Evolutionary conservation across 2,113 vertebrate species (phyloP).

Genomic region (Oophaga pumilio): DNA sequence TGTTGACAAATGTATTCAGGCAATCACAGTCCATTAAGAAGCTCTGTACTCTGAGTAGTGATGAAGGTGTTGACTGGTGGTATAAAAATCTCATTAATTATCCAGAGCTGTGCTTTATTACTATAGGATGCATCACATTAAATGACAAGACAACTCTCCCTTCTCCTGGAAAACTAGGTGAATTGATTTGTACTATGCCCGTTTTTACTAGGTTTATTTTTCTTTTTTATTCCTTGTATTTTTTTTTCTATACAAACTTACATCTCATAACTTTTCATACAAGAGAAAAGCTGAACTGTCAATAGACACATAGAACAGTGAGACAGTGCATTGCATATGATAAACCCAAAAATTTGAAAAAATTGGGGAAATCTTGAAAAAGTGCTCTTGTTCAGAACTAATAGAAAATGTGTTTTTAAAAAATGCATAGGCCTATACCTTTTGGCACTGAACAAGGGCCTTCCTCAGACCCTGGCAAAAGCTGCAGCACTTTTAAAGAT

Average conservation of each 20-base stretch:
- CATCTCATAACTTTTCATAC: not conserved
- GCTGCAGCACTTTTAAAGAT: too few relatives aligned
- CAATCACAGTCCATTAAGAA: constrained; percentile 30
- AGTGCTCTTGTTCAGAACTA: too few relatives aligned
- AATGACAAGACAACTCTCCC: not conserved
- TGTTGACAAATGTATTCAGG: constrained; percentile 29
- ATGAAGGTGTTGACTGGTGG: not conserved
- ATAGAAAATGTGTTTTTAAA: too few relatives aligned
- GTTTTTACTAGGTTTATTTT: not conserved
- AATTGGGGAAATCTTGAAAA: too few relatives aligned
- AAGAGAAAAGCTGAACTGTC: not conserved
- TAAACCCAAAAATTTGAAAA: too few relatives aligned
- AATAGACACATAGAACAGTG: not conserved
- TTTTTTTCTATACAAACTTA: not conserved
- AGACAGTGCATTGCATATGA: too few relatives aligned
- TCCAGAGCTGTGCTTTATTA: not conserved
- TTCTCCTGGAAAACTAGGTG: not conserved
- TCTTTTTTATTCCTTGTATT: not conserved
- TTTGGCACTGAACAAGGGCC: too few relatives aligned
- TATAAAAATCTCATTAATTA: constrained; percentile 8
- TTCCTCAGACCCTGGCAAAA: too few relatives aligned
- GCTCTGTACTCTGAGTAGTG: not conserved
- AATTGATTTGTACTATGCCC: not conserved
- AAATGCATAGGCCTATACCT: too few relatives aligned
- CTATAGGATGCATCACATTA: not conserved